Evolutionary conservation across 2,888 invertebrate species (phyloP), one percentile per base, ranked within the genome.

Genomic region (Frankliniella intonsa): DNA sequence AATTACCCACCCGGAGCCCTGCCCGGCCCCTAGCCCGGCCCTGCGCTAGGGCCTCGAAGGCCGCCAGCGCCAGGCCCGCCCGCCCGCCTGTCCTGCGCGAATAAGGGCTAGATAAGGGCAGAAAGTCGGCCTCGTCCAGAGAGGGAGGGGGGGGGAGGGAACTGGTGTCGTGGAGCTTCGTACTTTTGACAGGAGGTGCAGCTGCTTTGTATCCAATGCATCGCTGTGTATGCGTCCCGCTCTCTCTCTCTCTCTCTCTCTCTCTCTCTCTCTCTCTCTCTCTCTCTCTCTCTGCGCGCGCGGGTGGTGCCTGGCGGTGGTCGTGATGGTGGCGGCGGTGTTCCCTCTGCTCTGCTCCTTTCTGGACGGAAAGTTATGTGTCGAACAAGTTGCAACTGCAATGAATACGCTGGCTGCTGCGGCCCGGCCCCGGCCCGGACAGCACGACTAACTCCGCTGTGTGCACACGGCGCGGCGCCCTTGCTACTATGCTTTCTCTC

Each of bases 371-470:
- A 76, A 76, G 69, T 76, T 76, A 76, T 76, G 69, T 76, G 69
- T 76, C 69, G 69, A 76, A 76, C 69, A 76, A 76, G 69, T 76
- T 76, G 69, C 69, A 76, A 76, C 69, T 76, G 69, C 69, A 76
- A 76, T 76, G 69, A 76, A 76, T 76, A 76, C 69, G 12, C 69
- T 38, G 38, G 38, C 38, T 38, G 38, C 38, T 38, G 38, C 38
- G 38, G 38, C 38, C 2, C 38, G 38, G 38, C 38, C 5, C 3
- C 38, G 38, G 38, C 38, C 2, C 38, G 38, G 38, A 38, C 38
- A 38, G 38, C 38, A 38, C 38, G 38, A 38, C 3, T 38, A 38
- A 38, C 38, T 38, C 38, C 38, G 38, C 38, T 38, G 38, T 38
- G 38, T 38, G 38, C 2, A 5, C 38, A 2, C 38, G 38, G 38